phyloP scores from a whole-genome alignment of 2,888 invertebrate species.

The Lasioglossum lativentre region DNA sequence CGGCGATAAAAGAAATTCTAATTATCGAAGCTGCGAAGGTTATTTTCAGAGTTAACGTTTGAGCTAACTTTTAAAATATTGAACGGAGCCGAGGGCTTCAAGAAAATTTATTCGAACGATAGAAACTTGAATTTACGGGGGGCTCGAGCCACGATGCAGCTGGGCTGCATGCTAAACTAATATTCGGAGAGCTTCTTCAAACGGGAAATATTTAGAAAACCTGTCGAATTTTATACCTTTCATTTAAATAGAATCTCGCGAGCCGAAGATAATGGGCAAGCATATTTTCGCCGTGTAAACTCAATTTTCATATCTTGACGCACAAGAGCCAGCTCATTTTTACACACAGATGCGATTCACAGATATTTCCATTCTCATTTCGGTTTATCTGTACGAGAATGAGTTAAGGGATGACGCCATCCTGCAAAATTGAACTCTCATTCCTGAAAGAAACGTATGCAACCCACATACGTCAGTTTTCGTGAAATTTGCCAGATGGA shows the following conservation, averaged over 20 bases:
- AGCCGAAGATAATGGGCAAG: background rate
- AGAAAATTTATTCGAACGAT: background rate
- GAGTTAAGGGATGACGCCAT: background rate
- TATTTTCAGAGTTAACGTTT: background rate
- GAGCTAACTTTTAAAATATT: background rate
- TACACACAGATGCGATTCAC: background rate
- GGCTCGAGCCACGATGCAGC: slow-evolving; percentile 1
- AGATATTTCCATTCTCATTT: background rate
- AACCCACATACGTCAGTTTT: background rate
- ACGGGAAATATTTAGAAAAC: background rate
- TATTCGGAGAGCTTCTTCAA: background rate
- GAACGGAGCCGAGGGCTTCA: background rate
- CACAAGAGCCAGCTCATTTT: no score
- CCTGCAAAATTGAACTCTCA: background rate
- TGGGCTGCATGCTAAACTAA: background rate
- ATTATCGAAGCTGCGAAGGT: background rate
- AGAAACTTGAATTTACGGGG: background rate
- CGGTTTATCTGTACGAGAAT: background rate
- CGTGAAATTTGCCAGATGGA: background rate
- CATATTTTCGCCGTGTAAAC: background rate
- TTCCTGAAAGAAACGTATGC: background rate
- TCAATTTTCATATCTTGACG: background rate
- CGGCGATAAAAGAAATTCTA: no score
- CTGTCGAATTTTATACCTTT: background rate
- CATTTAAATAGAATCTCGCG: background rate